Percentiles rank a stretch among this genome's conserved stretches.
These are phyloP conservation scores for Scyliorhinus canicula DNA, from an alignment of 2,797 vertebrate genomes.

Conservation along the genomic window DNA sequence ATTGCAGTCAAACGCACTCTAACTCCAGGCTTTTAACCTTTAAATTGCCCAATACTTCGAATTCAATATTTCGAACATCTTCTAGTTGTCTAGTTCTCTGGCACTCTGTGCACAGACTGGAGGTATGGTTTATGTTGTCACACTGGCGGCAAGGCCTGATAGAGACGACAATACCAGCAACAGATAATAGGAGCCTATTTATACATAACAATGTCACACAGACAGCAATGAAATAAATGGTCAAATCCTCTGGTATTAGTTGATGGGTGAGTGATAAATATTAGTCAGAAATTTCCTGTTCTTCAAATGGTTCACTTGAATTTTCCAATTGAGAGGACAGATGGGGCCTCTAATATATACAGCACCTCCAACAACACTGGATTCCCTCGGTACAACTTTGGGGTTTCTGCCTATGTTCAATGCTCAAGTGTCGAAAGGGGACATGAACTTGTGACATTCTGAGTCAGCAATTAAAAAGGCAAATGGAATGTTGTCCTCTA, in stretches of 20 bases:
- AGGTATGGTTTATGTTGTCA: too few species aligned
- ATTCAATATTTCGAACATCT: too few species aligned
- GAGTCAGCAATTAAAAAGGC: too few species aligned
- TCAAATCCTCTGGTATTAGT: not conserved
- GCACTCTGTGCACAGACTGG: too few species aligned
- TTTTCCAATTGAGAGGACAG: not conserved
- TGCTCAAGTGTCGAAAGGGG: not conserved
- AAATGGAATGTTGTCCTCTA: too few species aligned
- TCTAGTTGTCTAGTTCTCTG: too few species aligned
- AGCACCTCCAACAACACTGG: not conserved
- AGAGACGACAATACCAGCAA: too few species aligned
- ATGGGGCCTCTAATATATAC: not conserved
- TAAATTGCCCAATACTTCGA: too few species aligned
- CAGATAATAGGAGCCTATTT: not conserved
- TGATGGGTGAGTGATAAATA: not conserved
- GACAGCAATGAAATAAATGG: not conserved
- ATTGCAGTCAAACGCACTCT: too few species aligned
- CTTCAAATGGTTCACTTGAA: not conserved
- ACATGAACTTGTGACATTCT: too few species aligned
- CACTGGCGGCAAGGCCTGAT: too few species aligned
- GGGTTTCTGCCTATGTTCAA: not conserved
- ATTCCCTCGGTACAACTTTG: not conserved
- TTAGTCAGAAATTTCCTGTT: not conserved
- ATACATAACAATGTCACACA: not conserved
- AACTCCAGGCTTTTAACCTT: too few species aligned